Evolutionary conservation across 1,140 invertebrate species (phyloP), one percentile per base, ranked within the genome.

Genomic region (Yoshiicerus persimilis): DNA sequence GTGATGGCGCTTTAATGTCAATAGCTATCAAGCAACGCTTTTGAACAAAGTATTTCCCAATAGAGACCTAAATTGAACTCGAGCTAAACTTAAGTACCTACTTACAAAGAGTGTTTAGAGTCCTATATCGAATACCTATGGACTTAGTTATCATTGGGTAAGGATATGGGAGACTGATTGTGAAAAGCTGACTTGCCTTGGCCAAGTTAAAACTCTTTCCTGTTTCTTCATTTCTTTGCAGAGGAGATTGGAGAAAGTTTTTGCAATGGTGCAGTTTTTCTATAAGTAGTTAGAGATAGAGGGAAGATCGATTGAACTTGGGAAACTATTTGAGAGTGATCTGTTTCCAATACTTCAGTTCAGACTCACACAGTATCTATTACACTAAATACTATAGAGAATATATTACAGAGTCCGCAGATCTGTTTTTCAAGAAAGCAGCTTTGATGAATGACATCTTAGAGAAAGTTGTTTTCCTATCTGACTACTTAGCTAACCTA

Each of bases 371-470:
- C 1, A 20, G n/a, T 47, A 56, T 56, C 47, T 56, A 56, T 56
- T 56, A 56, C 47, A 16, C 47, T 56, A 56, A 56, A 56, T n/a
- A 56, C n/a, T n/a, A n/a, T n/a, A n/a, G n/a, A n/a, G n/a, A n/a
- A n/a, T n/a, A n/a, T n/a, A n/a, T n/a, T n/a, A 56, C 47, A 47
- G 13, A 47, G 8, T 47, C 41, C 4, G 20, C n/a, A n/a, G 47
- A 16, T 56, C 47, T 16, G 47, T 56, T 70, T n/a, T 70, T n/a
- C 13, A 70, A 70, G 64, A 70, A 70, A 27, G 27, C 13, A 80
- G 75, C 75, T 80, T 80, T 80, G 75, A 80, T 80, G 75, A 80
- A 80, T 80, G 75, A 80, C 75, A 80, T 80, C 75, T 80, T n/a
- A n/a, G 75, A 80, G 75, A 80, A 80, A 80, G 30, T 80, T 80